Evolutionary conservation across 2,797 vertebrate species (phyloP), one percentile per base, ranked within the genome.

Genomic region (Periparus ater): DNA sequence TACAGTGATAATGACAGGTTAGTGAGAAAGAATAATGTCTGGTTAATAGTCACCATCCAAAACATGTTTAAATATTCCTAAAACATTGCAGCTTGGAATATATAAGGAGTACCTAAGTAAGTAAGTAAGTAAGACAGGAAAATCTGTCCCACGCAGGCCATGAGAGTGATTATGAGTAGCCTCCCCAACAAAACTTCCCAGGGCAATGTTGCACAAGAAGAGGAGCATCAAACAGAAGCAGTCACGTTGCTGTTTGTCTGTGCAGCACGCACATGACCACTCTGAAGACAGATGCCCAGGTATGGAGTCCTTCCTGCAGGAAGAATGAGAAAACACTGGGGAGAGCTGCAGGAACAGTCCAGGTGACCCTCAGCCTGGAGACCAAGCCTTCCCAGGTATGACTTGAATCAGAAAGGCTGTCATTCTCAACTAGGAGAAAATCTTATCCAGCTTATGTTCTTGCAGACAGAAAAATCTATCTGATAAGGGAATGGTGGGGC

Each of bases 241-340:
- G 44, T 19, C 25, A 14, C 0, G 0, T 18, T 36, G 34, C 17
- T 0, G 0, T 70, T 61, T 45, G n/a, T 34, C 47, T 51, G 0
- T 23, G 58, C 15, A 76, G 32, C 21, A 8, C 1, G 14, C 1
- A 10, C 2, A 3, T 77, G 32, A 63, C 7, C 30, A 4, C 9
- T 60, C 45, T 65, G 27, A 62, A 32, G 27, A 15, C 30, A 74
- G 10, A 50, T 62, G n/a, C 11, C 17, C 60, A 14, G 16, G 11
- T 50, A 23, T 2, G 38, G 14, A 21, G 11, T 45, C 63, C 29
- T 14, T 1, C 2, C 44, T 32, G 11, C 22, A 4, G 0, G 0
- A 44, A 53, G 17, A 76, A 50, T 50, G 38, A 68, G 62, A 58
- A 84, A 78, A 62, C 53, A 29, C 18, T 13, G 17, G 9, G 6